phyloP scores from a whole-genome alignment of 2,888 invertebrate species.

The Stenichneumon culpator region DNA sequence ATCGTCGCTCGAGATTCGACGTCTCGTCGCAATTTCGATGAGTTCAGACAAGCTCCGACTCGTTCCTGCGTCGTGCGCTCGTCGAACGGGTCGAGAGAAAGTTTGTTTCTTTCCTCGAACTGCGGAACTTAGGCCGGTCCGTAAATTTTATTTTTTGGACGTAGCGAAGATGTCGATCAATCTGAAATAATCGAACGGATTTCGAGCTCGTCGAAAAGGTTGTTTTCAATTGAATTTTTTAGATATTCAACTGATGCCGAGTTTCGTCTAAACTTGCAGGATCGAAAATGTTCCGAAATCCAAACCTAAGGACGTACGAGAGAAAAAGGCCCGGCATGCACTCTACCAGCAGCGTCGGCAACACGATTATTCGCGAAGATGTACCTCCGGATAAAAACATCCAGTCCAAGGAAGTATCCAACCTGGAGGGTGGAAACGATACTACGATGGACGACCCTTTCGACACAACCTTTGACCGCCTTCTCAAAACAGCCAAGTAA shows the following conservation, averaged over 20 bases:
- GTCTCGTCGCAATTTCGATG: too few species aligned
- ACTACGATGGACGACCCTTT: slow-evolving; percentile 72
- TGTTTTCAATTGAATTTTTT: not conserved
- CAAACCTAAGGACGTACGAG: slow-evolving; percentile 53
- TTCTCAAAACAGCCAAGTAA: slow-evolving; percentile 71
- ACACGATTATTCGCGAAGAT: slow-evolving; percentile 25
- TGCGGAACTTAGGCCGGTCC: too few species aligned
- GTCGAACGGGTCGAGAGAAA: too few species aligned
- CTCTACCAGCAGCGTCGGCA: slow-evolving; percentile 1
- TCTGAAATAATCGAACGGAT: too few species aligned
- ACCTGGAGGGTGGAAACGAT: slow-evolving; percentile 23
- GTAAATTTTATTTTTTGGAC: too few species aligned
- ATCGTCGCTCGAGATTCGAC: too few species aligned
- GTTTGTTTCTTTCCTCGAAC: too few species aligned
- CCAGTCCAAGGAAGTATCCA: not conserved
- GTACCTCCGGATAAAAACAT: not conserved
- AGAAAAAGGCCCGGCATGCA: slow-evolving; percentile 30
- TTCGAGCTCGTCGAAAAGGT: too few species aligned
- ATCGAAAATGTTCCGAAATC: slow-evolving; percentile 44
- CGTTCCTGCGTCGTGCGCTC: too few species aligned
- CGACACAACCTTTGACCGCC: slow-evolving; percentile 80
- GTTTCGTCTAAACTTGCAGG: not conserved
- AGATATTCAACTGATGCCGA: not conserved
- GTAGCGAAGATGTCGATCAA: too few species aligned
- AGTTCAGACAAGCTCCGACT: too few species aligned